phyloP scores from a whole-genome alignment of 2,888 invertebrate genomes.

The Acronicta psi region DNA sequence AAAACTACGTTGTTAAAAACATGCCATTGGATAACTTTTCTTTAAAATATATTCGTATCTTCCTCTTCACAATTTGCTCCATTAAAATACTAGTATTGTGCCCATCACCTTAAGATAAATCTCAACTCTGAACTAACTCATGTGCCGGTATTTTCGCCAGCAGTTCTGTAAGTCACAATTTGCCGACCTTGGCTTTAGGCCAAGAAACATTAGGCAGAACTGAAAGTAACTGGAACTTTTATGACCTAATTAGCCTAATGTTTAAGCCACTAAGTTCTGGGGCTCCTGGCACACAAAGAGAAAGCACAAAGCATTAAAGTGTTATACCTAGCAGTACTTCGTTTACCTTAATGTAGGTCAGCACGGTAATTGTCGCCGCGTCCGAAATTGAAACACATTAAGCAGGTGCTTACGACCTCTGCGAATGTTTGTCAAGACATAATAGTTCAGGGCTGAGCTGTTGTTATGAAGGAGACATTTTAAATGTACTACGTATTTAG shows the following conservation, averaged over 20 bases:
- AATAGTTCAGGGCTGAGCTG: constrained; percentile 33
- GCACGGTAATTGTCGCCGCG: constrained; percentile 32
- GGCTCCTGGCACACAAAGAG: constrained; percentile 18
- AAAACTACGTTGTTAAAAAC: no score
- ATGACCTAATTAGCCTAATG: constrained; percentile 15
- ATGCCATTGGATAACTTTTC: no score
- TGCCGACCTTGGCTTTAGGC: constrained; percentile 27
- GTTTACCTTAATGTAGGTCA: constrained; percentile 36
- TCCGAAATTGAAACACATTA: constrained; percentile 39
- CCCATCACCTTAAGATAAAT: no score
- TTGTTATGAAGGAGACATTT: constrained; percentile 7
- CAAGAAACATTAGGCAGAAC: constrained; percentile 16
- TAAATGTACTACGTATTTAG: constrained; percentile 10
- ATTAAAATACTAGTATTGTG: no score
- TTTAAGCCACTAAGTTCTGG: not conserved
- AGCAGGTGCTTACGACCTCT: constrained; percentile 41
- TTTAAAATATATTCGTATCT: no score
- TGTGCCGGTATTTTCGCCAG: no score
- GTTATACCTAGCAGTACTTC: constrained; percentile 20
- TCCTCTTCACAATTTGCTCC: no score
- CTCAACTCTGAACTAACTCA: no score
- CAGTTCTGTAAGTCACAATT: not conserved
- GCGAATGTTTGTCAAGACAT: constrained; percentile 2
- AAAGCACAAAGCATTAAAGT: constrained; percentile 31
- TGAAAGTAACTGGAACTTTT: not conserved